These are phyloP conservation scores for Hyles euphorbiae DNA, from an alignment of 1,140 invertebrate genomes.

Conservation along the genomic window DNA sequence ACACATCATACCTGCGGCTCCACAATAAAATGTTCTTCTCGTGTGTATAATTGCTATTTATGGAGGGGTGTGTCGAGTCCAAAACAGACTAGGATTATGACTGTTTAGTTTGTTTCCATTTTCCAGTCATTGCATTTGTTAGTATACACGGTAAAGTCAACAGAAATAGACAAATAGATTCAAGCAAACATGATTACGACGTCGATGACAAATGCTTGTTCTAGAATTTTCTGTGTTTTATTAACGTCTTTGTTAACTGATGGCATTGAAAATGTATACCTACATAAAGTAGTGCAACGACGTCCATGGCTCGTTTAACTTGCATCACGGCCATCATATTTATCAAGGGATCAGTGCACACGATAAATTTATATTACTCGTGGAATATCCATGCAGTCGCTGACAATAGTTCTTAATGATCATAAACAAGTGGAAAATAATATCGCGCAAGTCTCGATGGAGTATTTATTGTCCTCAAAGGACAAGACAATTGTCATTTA, in stretches of 20 bases:
- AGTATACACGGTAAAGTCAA: no score
- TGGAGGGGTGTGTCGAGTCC: slow-evolving; percentile 31
- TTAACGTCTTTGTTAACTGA: no score
- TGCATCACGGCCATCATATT: slow-evolving; percentile 13
- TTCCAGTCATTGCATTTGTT: no score
- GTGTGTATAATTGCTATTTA: slow-evolving; percentile 58
- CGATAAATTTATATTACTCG: slow-evolving; percentile 29
- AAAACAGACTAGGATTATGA: slow-evolving; percentile 29
- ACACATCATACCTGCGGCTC: slow-evolving; percentile 43
- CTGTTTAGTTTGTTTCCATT: background rate
- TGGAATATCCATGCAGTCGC: slow-evolving; percentile 53
- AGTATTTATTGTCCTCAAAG: slow-evolving; percentile 62
- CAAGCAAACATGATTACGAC: no score
- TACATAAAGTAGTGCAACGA: background rate
- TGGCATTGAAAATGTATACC: background rate
- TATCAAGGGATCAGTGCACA: slow-evolving; percentile 56
- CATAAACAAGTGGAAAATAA: slow-evolving; percentile 63
- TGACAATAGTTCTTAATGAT: slow-evolving; percentile 69
- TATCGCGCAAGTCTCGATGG: slow-evolving; percentile 58
- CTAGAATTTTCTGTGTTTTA: no score
- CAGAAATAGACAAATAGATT: no score
- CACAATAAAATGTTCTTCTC: slow-evolving; percentile 26
- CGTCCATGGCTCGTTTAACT: slow-evolving; percentile 6
- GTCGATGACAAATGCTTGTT: no score
- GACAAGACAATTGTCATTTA: slow-evolving; percentile 72